Percentiles rank a stretch among this genome's conserved stretches.
These are phyloP conservation scores for Xenotilapia leptura DNA, from an alignment of 2,113 vertebrate species.

Conservation along the genomic window DNA sequence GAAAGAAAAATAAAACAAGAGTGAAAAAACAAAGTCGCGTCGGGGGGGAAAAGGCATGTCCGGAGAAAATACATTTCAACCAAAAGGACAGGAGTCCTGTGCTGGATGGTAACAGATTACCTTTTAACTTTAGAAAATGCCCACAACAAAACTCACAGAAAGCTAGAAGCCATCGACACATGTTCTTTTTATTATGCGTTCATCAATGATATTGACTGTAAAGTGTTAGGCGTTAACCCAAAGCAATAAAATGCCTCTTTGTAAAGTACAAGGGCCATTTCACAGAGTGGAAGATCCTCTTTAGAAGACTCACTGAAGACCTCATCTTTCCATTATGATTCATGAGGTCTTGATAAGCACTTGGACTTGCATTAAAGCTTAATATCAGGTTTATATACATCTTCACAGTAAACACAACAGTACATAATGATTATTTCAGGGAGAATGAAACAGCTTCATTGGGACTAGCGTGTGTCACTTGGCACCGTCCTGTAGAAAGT, in stretches of 20 bases:
- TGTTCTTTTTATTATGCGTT: not conserved
- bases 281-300: not conserved
- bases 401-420: not conserved
- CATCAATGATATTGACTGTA: not conserved
- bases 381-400: not conserved
- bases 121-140: not conserved
- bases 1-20: not conserved
- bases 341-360: constrained; percentile 19
- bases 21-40: not conserved
- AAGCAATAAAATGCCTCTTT: not conserved
- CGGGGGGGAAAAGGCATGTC: not conserved
- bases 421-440: not conserved
- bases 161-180: not conserved
- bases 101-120: not conserved
- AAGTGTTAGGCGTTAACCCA: not conserved
- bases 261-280: constrained; percentile 3
- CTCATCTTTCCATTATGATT: not conserved
- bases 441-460: constrained; percentile 11
- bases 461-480: constrained; percentile 23
- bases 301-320: not conserved
- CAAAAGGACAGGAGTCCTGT: not conserved
- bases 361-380: not conserved
- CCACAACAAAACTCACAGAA: not conserved
- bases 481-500: constrained; percentile 57
- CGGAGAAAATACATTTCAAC: not conserved